Base-by-base conservation (phyloP, 2,113 vertebrate genomes). In the Zosterops borbonicus region DNA sequence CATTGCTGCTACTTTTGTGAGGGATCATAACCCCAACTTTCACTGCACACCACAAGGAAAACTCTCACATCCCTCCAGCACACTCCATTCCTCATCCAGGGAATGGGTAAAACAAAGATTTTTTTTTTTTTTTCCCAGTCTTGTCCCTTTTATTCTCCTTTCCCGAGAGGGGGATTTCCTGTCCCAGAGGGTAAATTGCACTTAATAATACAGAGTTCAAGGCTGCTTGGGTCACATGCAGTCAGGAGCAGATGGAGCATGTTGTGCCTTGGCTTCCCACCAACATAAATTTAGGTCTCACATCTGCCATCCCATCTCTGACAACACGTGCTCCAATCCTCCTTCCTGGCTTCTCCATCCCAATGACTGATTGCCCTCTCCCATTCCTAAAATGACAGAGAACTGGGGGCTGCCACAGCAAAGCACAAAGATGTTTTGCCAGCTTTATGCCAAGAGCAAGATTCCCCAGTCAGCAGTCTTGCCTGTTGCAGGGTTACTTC, bases 11-110 rank as follows among this genome's bases (percentile, higher is more conserved):
- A 0, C 47, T 13, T 6, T 23, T 18, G 63, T 9, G n/a, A 73
- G 11, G 47, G 28, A 42, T 35, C 53, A 41, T 1, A 69, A 68
- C 14, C 37, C 4, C 1, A 62, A 39, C 12, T n/a, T 56, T 9
- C 15, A 21, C 6, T 28, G 22, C 1, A 1, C 14, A 13, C 13
- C 0, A 0, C 13, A 20, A 37, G 25, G 6, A 11, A 33, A 58
- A 44, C 37, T 27, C 27, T 59, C 37, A 11, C 14, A 11, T 27
- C 27, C 21, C 62, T 53, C 5, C 44, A 44, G 58, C 3, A 0
- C 9, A 2, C 44, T 55, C 42, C 23, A 20, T 31, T 60, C 29
- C 18, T 59, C 12, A 22, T 5, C 33, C 42, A 60, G 24, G 21
- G 19, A 79, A 71, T 0, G 2, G 16, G 6, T n/a, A 29, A 90